Base-by-base conservation (phyloP, 2,797 vertebrate genomes). In the Malurus splendens region DNA sequence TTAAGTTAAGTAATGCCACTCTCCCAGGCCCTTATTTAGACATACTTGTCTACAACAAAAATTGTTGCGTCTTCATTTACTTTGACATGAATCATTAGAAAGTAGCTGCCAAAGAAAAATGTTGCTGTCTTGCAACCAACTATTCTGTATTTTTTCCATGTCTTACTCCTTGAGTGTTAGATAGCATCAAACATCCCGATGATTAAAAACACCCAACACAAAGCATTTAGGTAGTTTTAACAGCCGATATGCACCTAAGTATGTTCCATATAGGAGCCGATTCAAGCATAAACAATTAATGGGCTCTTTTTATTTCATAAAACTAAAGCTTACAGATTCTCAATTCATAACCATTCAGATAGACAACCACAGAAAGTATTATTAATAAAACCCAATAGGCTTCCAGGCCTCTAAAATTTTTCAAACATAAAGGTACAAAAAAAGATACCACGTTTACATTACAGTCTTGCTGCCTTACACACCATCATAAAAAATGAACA, bases 281-380 rank as follows among this genome's bases (percentile, higher is more conserved):
- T 52, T 45, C 68, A 72, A 89, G 66, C 68, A 78, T 33, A 19
- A 90, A 91, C 81, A 59, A 89, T 66, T 92, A 41, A 59, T 7
- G 54, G 68, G 47, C 76, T 92, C 52, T 70, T 87, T 97, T 97
- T 96, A 96, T 97, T 97, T 93, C 51, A 47, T 84, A 96, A 94
- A 96, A 95, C 65, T 82, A 90, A 94, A 93, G 52, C 51, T 88
- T 92, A 92, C 90, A 95, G 72, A 92, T 51, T 94, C 57, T 89
- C 75, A 89, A 82, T 62, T 91, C 41, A 18, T 20, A 76, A 57
- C 72, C 54, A 41, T 89, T 90, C 62, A 82, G 42, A 91, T 47
- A 90, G 74, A 92, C 60, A 94, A 54, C 24, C 87, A 88, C 82
- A 90, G 90, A 60, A 86, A 93, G 16, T 66, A 56, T 56, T 56